phyloP scores from a whole-genome alignment of 1,140 invertebrate genomes.

The Drosophila teissieri region DNA sequence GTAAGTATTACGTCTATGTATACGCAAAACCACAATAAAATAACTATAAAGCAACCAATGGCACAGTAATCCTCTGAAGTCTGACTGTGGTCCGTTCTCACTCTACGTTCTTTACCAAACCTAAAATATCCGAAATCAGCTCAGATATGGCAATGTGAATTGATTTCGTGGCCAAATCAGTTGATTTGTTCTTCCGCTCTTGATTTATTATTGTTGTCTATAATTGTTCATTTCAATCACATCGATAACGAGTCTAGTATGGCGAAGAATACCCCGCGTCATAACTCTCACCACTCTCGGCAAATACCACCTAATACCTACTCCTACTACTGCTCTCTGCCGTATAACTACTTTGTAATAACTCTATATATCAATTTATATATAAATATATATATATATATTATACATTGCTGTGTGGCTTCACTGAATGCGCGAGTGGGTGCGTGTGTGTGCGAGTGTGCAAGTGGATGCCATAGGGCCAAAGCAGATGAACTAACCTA shows the following conservation, averaged over 20 bases:
- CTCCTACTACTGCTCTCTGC: conserved; percentile 41
- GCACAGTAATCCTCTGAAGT: not conserved
- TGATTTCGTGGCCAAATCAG: not conserved
- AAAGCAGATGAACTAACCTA: conserved; percentile 54
- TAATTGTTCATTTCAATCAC: conserved; percentile 21
- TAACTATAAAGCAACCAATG: not conserved
- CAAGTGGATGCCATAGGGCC: conserved; percentile 5
- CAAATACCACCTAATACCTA: conserved; percentile 43
- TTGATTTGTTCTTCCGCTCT: conserved; percentile 18
- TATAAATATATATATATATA: conserved; percentile 9
- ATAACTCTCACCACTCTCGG: conserved; percentile 64
- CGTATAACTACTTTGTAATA: conserved; percentile 33
- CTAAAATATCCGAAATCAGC: not conserved
- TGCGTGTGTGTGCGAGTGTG: conserved; percentile 20
- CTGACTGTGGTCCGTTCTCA: conserved; percentile 9
- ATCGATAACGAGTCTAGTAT: conserved; percentile 7
- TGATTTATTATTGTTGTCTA: conserved; percentile 23
- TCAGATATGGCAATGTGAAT: conserved; percentile 4
- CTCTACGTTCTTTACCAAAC: no score
- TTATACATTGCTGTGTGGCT: conserved; percentile 18
- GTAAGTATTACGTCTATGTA: conserved; percentile 26
- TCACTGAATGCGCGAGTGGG: conserved; percentile 16
- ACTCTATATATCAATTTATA: conserved; percentile 3
- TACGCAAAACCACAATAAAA: not conserved
- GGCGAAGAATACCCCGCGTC: conserved; percentile 9